Evolutionary conservation across 92 coral and sea anemone genomes (phyloP).

Genomic region (Galaxea fascicularis): DNA sequence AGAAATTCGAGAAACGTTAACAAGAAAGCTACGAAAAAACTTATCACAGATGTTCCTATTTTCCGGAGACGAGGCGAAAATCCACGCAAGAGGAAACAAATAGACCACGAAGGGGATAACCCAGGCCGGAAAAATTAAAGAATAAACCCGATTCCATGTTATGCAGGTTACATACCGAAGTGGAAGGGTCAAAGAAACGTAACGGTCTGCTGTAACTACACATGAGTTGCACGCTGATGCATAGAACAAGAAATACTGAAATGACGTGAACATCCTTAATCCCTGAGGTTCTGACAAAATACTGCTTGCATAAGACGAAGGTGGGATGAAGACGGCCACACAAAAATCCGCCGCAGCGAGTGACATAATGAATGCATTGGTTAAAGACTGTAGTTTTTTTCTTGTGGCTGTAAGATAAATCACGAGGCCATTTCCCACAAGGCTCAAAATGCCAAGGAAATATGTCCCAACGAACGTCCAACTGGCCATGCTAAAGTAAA

Average conservation of each 20-base stretch:
- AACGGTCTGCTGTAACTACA: constrained; percentile 33
- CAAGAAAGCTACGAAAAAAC: constrained; percentile 26
- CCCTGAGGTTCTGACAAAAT: not conserved
- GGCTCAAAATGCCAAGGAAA: too few species aligned
- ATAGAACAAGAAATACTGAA: not conserved
- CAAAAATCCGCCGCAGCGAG: constrained; percentile 39
- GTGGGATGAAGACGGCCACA: constrained; percentile 3
- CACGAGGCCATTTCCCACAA: too few species aligned
- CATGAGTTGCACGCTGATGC: constrained; percentile 28
- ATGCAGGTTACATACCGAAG: constrained; percentile 1
- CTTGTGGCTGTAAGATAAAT: too few species aligned
- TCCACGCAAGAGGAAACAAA: constrained; percentile 27
- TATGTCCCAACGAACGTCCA: too few species aligned
- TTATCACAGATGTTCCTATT: constrained; percentile 7
- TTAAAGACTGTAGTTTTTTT: constrained; percentile 2
- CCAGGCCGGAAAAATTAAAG: constrained; percentile 12
- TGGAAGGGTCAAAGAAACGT: constrained; percentile 12
- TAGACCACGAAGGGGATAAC: not conserved
- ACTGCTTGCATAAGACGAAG: not conserved
- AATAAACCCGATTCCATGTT: constrained; percentile 1
- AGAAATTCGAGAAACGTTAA: constrained; percentile 21
- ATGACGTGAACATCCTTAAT: not conserved
- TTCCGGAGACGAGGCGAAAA: not conserved
- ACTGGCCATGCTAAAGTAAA: too few species aligned
- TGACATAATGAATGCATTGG: constrained; percentile 22